Evolutionary conservation across 2,888 invertebrate genomes (phyloP), one percentile per base, ranked within the genome.

Genomic region (Resseliella maxima): DNA sequence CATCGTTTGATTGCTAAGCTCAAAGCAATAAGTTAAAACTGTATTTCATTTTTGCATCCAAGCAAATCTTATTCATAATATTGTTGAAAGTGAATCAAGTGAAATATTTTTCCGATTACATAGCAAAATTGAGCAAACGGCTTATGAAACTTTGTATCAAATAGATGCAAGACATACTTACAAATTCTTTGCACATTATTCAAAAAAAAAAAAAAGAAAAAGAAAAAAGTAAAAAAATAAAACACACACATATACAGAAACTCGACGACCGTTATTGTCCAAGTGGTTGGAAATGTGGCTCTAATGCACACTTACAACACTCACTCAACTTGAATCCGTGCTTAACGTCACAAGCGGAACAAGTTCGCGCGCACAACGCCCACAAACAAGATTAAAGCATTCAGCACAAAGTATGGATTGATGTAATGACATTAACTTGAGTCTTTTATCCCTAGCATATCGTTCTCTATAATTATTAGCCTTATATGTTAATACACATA

Each of bases 381-480:
- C 24, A 10, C 24, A 59, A n/a, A 59, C 59, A 3, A 59, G 24
- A 59, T 24, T n/a, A 50, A 50, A 50, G 24, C 59, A 59, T 18
- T 18, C n/a, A n/a, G n/a, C 59, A 59, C 59, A 59, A 59, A 59
- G 59, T 59, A 59, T 59, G 24, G 59, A 59, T 59, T 59, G 59
- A 59, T 59, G 24, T 59, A 59, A 59, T 59, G 59, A 59, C 59
- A 59, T 59, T 59, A 59, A 59, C 59, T 24, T 59, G 12, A 59
- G 59, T n/a, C 59, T 59, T 59, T 59, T 59, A 59, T 59, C 59
- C 24, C 59, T 24, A 10, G 24, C 59, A 59, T n/a, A n/a, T 59
- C n/a, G 24, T 59, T 50, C 59, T 59, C 59, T 24, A 59, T 59
- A 59, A 59, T 59, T 59, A 24, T 59, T 59, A 24, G 59, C 59